These are phyloP conservation scores for Xyliphius kryptos DNA, from an alignment of 2,113 vertebrate genomes.

Conservation along the genomic window DNA sequence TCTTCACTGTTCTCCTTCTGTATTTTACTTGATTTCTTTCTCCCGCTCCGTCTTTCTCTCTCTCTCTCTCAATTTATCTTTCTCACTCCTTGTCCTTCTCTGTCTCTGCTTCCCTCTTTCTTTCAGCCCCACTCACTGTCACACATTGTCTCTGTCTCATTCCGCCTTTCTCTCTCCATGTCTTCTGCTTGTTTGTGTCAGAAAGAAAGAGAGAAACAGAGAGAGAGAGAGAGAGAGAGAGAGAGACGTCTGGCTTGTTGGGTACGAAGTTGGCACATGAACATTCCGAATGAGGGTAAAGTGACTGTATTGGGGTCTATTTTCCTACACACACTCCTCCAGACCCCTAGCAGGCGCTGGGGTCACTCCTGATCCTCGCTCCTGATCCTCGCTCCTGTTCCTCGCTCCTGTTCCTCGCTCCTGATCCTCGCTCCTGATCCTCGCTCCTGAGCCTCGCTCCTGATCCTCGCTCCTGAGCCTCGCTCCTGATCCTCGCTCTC, in stretches of 20 bases:
- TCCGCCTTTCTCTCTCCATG: not conserved
- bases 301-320: not conserved
- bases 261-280: not conserved
- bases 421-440: too few relatives aligned
- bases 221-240: conserved; percentile 8
- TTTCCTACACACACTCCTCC: conserved; percentile 17
- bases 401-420: too few relatives aligned
- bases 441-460: too few relatives aligned
- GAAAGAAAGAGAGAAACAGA: too few relatives aligned
- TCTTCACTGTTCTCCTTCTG: too few relatives aligned
- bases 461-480: too few relatives aligned
- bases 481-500: not conserved
- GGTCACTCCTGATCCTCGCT: too few relatives aligned
- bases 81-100: too few relatives aligned
- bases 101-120: not conserved
- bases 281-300: not conserved
- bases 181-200: not conserved
- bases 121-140: not conserved
- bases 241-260: conserved; percentile 1
- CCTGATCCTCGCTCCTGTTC: too few relatives aligned
- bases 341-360: conserved; percentile 30
- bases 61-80: too few relatives aligned
- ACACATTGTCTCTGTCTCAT: conserved; percentile 1
- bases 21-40: too few relatives aligned
- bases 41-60: too few relatives aligned